Evolutionary conservation across 2,113 vertebrate species (phyloP).

Genomic region (Lipotes vexillifer): DNA sequence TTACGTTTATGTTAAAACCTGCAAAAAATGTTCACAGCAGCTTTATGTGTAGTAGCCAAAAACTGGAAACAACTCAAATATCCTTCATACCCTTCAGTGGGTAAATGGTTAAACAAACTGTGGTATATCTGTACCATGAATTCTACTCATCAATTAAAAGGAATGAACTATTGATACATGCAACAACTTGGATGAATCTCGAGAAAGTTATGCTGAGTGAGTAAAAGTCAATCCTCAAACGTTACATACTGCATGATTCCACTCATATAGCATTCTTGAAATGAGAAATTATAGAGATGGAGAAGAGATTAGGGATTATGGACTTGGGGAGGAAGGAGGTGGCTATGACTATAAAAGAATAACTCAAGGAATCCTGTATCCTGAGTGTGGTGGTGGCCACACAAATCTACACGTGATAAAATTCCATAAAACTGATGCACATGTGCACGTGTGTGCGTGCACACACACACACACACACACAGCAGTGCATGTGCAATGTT

Average conservation of each 20-base stretch:
- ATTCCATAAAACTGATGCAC: neutral
- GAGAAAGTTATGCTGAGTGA: neutral
- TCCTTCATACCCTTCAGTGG: neutral
- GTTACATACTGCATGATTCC: neutral
- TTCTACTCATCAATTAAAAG: neutral
- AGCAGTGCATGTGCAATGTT: neutral
- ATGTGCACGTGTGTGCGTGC: accelerated
- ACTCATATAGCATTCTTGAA: neutral
- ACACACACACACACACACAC: accelerated
- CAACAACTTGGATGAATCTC: neutral
- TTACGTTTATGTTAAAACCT: neutral
- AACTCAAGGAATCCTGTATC: neutral
- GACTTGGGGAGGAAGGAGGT: neutral
- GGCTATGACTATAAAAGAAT: neutral
- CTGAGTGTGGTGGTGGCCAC: neutral
- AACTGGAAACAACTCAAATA: neutral
- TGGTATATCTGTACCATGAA: neutral
- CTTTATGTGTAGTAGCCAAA: neutral
- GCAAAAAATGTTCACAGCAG: neutral
- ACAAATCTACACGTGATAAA: neutral
- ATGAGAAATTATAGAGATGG: neutral
- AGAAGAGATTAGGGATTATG: neutral
- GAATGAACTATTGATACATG: neutral
- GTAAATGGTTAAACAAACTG: neutral
- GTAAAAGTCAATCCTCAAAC: neutral